Conservation (phyloP, 1,140 invertebrate genomes). For the Vollenhovia emeryi region DNA sequence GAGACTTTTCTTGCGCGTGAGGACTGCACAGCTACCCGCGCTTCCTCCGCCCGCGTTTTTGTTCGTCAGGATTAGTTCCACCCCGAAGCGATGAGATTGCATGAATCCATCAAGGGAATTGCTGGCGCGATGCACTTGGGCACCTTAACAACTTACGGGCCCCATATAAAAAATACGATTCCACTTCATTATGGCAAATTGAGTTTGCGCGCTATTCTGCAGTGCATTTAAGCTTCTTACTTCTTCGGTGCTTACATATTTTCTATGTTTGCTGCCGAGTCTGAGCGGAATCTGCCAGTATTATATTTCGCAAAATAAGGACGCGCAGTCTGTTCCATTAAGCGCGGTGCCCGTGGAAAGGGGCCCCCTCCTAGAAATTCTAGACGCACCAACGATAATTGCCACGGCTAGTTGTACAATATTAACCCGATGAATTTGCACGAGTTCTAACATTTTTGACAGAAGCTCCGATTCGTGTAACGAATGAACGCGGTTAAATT, state of each 20-base stretch:
- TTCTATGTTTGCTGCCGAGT: constrained; percentile 7
- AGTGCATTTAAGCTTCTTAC: constrained; percentile 43
- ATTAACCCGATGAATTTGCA: constrained; percentile 12
- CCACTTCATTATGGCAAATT: constrained; percentile 47
- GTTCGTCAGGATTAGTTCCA: constrained; percentile 47
- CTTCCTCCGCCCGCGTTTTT: constrained; percentile 36
- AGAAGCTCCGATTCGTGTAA: not conserved
- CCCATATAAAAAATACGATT: constrained; percentile 30
- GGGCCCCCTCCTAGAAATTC: constrained; percentile 1
- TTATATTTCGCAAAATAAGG: constrained; percentile 33
- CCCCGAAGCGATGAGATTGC: constrained; percentile 47
- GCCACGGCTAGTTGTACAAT: not conserved
- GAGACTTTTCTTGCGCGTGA: not conserved
- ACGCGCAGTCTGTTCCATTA: not conserved
- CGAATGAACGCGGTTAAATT: constrained; percentile 3
- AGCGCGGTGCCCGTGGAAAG: not conserved
- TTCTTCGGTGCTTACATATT: not conserved
- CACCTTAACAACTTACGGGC: constrained; percentile 13
- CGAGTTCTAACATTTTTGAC: not conserved
- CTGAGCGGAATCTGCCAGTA: constrained; percentile 31
- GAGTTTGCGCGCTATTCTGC: constrained; percentile 27
- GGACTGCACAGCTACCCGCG: not conserved
- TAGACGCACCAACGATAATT: constrained; percentile 11
- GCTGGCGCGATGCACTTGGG: constrained; percentile 16
- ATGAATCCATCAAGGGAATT: constrained; percentile 49